phyloP scores from a whole-genome alignment of 2,113 vertebrate species.

The Gracilinanus agilis region DNA sequence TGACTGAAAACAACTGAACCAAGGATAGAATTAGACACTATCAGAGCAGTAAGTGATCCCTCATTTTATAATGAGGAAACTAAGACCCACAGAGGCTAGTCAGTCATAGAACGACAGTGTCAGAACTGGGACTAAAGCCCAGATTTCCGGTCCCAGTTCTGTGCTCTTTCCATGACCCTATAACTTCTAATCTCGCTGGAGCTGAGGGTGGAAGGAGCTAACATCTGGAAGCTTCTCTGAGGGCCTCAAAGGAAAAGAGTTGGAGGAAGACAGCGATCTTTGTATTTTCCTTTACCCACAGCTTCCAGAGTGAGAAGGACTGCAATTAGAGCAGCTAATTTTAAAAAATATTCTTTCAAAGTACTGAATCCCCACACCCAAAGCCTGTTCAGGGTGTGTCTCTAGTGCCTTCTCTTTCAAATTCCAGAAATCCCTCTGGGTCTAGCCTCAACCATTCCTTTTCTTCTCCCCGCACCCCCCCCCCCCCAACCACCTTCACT shows the following conservation, averaged over 20 bases:
- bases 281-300: not conserved
- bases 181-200: not conserved
- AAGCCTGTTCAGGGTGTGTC: not conserved
- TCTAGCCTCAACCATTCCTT: not conserved
- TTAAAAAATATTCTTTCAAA: not conserved
- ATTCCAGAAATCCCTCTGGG: not conserved
- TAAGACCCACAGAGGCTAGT: not conserved
- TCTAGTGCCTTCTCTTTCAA: not conserved
- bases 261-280: not conserved
- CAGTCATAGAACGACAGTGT: not conserved
- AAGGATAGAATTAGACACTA: not conserved
- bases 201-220: not conserved
- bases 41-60: not conserved
- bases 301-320: not conserved
- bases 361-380: not conserved
- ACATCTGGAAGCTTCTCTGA: not conserved
- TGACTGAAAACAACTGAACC: too few species aligned
- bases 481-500: not conserved
- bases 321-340: not conserved
- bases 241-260: not conserved
- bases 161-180: not conserved
- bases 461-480: too few species aligned
- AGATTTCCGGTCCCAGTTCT: not conserved
- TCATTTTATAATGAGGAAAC: not conserved
- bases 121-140: not conserved